These are phyloP conservation scores for Potamilus streckersoni DNA, from an alignment of 1,140 invertebrate species.

Conservation along the genomic window DNA sequence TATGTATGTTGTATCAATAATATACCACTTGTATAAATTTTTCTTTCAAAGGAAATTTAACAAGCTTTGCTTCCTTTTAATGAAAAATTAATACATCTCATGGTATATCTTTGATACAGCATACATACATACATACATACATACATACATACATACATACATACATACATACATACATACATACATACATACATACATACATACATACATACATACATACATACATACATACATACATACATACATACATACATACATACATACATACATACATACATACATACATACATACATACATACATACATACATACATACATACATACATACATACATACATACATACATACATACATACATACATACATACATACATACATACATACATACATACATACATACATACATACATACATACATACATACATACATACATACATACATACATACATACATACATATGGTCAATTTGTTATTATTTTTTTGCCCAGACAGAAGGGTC, in stretches of 20 bases:
- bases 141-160: constrained; percentile 5
- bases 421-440: too few species aligned
- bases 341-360: constrained; percentile 5
- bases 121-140: constrained; percentile 2
- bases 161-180: constrained; percentile 9
- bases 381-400: too few species aligned
- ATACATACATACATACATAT: too few species aligned
- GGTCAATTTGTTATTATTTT: too few species aligned
- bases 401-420: too few species aligned
- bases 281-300: constrained; percentile 3
- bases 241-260: neutral
- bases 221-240: neutral
- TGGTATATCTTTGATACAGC: too few species aligned
- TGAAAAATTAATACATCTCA: too few species aligned
- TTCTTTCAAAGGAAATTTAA: too few species aligned
- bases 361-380: neutral
- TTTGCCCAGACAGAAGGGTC: too few species aligned
- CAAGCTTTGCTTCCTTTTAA: too few species aligned
- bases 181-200: constrained; percentile 10
- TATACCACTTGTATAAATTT: too few species aligned
- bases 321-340: constrained; percentile 3
- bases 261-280: constrained; percentile 1
- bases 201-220: neutral
- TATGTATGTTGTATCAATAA: too few species aligned
- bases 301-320: constrained; percentile 9